Evolutionary conservation across 2,113 vertebrate species (phyloP).

Genomic region (Fregata magnificens): DNA sequence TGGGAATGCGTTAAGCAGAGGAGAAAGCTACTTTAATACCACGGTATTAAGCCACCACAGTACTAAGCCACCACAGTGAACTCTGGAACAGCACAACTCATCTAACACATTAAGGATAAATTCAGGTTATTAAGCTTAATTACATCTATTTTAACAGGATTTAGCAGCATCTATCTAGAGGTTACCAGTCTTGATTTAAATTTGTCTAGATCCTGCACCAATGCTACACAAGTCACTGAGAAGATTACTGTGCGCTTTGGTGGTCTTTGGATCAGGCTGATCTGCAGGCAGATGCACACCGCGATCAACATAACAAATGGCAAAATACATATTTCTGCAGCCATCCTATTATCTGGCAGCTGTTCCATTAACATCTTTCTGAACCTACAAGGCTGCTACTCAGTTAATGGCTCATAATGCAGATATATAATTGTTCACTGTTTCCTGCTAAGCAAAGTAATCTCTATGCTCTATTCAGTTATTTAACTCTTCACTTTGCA

Average conservation of each 20-base stretch:
- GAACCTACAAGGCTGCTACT: not conserved
- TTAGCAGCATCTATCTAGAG: not conserved
- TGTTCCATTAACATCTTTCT: conserved; percentile 12
- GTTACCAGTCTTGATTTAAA: not conserved
- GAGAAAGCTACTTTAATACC: not conserved
- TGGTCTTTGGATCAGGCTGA: not conserved
- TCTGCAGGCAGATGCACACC: not conserved
- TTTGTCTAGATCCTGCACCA: not conserved
- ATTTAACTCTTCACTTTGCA: not conserved
- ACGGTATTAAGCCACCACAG: not conserved
- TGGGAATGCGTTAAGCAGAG: not conserved
- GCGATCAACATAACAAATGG: not conserved
- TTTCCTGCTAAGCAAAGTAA: not conserved
- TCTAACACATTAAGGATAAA: not conserved
- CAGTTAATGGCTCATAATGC: conserved; percentile 11
- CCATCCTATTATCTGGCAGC: conserved; percentile 16
- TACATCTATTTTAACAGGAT: not conserved
- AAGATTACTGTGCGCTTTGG: not conserved
- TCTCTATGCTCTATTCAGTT: not conserved
- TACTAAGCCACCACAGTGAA: not conserved
- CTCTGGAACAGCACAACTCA: not conserved
- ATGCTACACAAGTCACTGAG: not conserved
- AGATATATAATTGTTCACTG: not conserved
- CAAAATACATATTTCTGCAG: not conserved
- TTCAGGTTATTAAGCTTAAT: conserved; percentile 11